Conservation (phyloP, 2,888 invertebrate species). For the Morpho achilles region DNA sequence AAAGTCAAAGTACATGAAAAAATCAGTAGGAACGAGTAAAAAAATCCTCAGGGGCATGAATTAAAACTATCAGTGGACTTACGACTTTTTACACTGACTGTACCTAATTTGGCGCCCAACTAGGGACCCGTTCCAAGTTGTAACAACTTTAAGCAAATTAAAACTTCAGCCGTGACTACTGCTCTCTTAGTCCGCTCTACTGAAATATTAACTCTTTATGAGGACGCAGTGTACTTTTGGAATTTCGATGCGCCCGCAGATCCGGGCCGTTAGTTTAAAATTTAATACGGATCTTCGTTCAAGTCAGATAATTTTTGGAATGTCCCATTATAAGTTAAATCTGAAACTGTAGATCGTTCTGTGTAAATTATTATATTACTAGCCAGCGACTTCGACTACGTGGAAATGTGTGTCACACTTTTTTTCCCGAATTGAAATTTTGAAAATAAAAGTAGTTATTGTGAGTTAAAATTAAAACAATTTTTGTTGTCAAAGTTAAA, state of each 20-base stretch:
- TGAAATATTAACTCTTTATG: conserved; percentile 78
- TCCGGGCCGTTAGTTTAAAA: conserved; percentile 63
- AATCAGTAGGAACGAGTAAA: conserved; percentile 38
- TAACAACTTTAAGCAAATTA: conserved; percentile 78
- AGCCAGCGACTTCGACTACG: too few species aligned
- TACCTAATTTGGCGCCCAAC: conserved; percentile 73
- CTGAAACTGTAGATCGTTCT: conserved; percentile 11
- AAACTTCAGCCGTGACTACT: conserved; percentile 72
- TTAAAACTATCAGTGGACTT: conserved; percentile 67
- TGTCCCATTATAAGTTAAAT: conserved; percentile 23
- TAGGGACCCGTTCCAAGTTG: conserved; percentile 73
- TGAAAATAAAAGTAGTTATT: too few species aligned
- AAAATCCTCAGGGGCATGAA: conserved; percentile 55
- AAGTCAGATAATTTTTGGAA: conserved; percentile 48
- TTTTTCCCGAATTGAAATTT: too few species aligned
- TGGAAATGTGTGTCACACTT: too few species aligned
- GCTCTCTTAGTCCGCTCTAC: conserved; percentile 64
- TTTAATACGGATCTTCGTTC: conserved; percentile 56
- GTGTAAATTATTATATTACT: too few species aligned
- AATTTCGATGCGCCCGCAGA: conserved; percentile 49
- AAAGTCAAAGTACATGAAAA: conserved; percentile 36
- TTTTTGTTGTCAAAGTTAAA: too few species aligned
- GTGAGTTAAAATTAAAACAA: too few species aligned
- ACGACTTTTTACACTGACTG: conserved; percentile 47
- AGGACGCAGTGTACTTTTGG: conserved; percentile 62